Evolutionary conservation across 2,113 vertebrate genomes (phyloP).

Genomic region (Probosciger aterrimus): DNA sequence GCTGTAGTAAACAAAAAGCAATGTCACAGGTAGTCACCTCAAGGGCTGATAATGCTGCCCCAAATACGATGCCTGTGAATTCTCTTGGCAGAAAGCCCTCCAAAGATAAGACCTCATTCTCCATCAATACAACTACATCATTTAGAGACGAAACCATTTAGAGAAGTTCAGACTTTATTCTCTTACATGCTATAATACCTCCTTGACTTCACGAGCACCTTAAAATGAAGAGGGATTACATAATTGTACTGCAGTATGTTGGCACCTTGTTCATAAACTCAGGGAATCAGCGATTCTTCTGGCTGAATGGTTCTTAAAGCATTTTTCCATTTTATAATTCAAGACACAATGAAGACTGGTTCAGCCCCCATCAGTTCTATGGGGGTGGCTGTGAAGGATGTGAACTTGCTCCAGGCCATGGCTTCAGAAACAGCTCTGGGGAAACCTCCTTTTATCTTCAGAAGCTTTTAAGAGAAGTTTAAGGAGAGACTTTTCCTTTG

Average conservation of each 20-base stretch:
- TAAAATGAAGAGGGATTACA: neutral
- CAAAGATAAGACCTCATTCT: neutral
- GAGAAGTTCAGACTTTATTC: neutral
- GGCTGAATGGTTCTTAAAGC: neutral
- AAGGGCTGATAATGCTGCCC: no score
- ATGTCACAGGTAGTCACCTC: neutral
- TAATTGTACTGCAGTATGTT: neutral
- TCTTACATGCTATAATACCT: neutral
- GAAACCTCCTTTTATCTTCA: conserved; percentile 51
- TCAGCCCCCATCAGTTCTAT: neutral
- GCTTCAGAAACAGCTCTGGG: conserved; percentile 41
- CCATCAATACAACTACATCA: neutral
- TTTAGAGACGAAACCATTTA: neutral
- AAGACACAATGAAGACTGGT: neutral
- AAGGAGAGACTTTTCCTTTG: neutral
- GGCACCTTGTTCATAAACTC: neutral
- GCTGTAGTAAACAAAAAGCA: neutral
- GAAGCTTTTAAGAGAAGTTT: neutral
- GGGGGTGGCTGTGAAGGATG: neutral
- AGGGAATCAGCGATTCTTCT: neutral
- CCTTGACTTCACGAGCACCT: neutral
- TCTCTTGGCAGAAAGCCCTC: neutral
- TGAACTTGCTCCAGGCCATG: conserved; percentile 10
- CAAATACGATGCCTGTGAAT: neutral
- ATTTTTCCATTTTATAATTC: neutral